phyloP scores from a whole-genome alignment of 2,888 invertebrate species.

The Helleia helle region DNA sequence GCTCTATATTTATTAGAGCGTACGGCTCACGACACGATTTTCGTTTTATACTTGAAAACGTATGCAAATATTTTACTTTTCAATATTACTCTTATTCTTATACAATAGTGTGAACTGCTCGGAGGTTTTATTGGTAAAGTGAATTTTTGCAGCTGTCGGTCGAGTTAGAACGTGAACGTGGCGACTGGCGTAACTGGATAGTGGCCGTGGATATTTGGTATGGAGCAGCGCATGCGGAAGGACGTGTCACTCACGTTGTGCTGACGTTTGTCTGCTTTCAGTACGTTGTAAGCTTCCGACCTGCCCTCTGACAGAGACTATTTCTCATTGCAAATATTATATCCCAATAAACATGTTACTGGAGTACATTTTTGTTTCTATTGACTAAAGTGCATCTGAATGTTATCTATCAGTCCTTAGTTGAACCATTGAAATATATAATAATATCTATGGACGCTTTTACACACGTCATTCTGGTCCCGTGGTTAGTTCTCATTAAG shows the following conservation, averaged over 20 bases:
- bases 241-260: constrained; percentile 58
- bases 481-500: too few species aligned
- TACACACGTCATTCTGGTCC: too few species aligned
- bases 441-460: too few species aligned
- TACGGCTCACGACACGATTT: constrained; percentile 61
- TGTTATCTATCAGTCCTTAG: too few species aligned
- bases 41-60: constrained; percentile 59
- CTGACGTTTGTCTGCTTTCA: constrained; percentile 59
- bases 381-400: too few species aligned
- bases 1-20: constrained; percentile 68
- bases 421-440: too few species aligned
- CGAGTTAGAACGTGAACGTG: constrained; percentile 27
- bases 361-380: not conserved
- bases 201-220: constrained; percentile 19
- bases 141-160: constrained; percentile 26
- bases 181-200: constrained; percentile 37
- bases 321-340: constrained; percentile 31
- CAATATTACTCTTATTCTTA: constrained; percentile 31
- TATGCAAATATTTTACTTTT: constrained; percentile 36
- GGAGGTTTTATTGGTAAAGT: constrained; percentile 10
- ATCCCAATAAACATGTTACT: constrained; percentile 6
- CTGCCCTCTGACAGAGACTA: constrained; percentile 49
- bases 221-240: constrained; percentile 49
- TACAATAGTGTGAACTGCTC: constrained; percentile 18
- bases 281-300: constrained; percentile 54